A percentile compares a stretch with the other conserved stretches of the same genome.
Conservation (phyloP, 1,140 invertebrate species). For the Notospermus geniculatus region DNA sequence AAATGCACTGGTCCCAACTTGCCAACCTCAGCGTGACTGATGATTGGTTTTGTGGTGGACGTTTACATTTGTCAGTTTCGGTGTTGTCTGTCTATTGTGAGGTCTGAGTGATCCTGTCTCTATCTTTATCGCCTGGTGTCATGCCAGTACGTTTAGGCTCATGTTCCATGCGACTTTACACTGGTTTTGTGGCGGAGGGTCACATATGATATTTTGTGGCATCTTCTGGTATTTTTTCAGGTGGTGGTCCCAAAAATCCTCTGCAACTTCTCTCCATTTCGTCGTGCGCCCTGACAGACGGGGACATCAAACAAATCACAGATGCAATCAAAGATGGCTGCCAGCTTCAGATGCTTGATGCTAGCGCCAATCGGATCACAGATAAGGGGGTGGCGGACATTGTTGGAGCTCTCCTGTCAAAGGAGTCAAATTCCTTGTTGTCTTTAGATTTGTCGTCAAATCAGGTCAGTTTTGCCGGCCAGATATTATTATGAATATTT, state of each 20-base stretch:
- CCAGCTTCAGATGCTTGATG: conserved; percentile 39
- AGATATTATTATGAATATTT: too few relatives aligned
- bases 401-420: conserved; percentile 26
- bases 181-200: too few relatives aligned
- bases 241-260: conserved; percentile 22
- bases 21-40: too few relatives aligned
- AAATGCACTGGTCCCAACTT: too few relatives aligned
- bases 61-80: too few relatives aligned
- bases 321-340: conserved; percentile 32
- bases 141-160: too few relatives aligned
- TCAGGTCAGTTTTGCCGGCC: too few relatives aligned
- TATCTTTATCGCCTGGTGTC: too few relatives aligned
- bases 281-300: conserved; percentile 35
- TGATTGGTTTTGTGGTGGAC: too few relatives aligned
- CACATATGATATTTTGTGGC: not conserved
- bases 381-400: conserved; percentile 31
- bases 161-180: too few relatives aligned
- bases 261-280: conserved; percentile 33
- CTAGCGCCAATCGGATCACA: conserved; percentile 40
- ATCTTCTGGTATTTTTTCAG: not conserved
- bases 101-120: too few relatives aligned
- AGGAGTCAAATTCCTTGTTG: conserved; percentile 31
- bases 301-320: conserved; percentile 32
- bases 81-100: too few relatives aligned
- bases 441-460: conserved; percentile 40